Evolutionary conservation across 2,888 invertebrate genomes (phyloP).

Genomic region (Microplitis deprimator): DNA sequence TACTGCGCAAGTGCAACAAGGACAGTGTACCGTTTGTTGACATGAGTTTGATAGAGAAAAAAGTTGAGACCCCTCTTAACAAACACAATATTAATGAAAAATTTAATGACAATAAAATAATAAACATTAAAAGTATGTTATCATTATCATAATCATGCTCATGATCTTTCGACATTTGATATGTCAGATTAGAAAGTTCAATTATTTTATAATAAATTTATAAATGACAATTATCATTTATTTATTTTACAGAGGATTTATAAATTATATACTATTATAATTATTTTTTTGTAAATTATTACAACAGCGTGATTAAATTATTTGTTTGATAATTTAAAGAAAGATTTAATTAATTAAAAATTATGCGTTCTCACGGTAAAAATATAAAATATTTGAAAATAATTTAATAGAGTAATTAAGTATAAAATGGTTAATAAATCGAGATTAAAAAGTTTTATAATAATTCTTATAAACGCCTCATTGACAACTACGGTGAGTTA

Average conservation of each 20-base stretch:
- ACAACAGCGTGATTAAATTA: not conserved
- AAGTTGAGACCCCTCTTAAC: no score
- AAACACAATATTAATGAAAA: not conserved
- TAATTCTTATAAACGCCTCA: not conserved
- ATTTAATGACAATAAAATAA: constrained; percentile 7
- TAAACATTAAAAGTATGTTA: constrained; percentile 1
- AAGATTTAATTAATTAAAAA: not conserved
- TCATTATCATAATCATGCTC: not conserved
- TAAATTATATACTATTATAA: not conserved
- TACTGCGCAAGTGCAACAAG: no score
- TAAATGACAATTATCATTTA: not conserved
- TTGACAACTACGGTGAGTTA: not conserved
- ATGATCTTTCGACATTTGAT: not conserved
- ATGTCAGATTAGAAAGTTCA: not conserved
- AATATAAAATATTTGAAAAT: not conserved
- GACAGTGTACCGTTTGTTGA: no score
- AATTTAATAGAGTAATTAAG: not conserved
- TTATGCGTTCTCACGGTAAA: not conserved
- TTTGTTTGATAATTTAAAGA: not conserved
- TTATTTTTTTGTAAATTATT: not conserved
- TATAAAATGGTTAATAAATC: not conserved
- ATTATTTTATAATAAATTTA: not conserved
- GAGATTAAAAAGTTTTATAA: not conserved
- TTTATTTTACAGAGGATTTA: not conserved
- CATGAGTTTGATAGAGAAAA: no score